Base-by-base conservation (phyloP, 1,140 invertebrate genomes). In the Psix sp. region DNA sequence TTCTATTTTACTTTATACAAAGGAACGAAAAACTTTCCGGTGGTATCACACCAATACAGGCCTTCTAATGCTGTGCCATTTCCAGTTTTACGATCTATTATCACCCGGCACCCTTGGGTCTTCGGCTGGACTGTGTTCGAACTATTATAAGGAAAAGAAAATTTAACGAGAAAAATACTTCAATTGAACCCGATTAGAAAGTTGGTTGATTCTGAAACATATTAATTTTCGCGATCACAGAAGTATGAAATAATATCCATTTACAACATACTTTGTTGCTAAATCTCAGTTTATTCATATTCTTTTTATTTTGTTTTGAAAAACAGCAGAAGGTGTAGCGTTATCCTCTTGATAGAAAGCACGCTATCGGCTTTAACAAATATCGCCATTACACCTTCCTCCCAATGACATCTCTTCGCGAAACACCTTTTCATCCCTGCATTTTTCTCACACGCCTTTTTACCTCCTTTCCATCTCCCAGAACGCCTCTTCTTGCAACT, bases 41-140 rank as follows among this genome's bases (percentile, higher is more conserved):
- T 75, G 73, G 72, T 78, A 77, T 78, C 72, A 39, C 66, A 66
- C 66, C 45, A 71, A 74, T 74, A 54, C 46, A 59, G 54, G 35
- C 45, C 45, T 51, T 39, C 42, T 80, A 77, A 78, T 78, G 73
- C 49, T 54, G 38, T 75, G 72, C 65, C 76, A 76, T 77, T 76
- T 57, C 51, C 51, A 78, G 63, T 80, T 85, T 85, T 84, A 82
- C 79, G 81, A 82, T 82, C 83, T 82, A 85, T 85, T 85, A 85
- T 85, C 81, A 75, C 73, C 62, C 38, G 45, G 59, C 63, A 80
- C 80, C 74, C 74, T 74, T 80, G 70, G 49, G 52, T 70, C 33
- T 76, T 57, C n/a, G n/a, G 33, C 48, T 20, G 71, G 63, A 56
- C 59, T 45, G n/a, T n/a, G n/a, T n/a, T n/a, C n/a, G n/a, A n/a